Conservation (phyloP, 2,113 vertebrate genomes). For the Sinocyclocheilus grahami region DNA sequence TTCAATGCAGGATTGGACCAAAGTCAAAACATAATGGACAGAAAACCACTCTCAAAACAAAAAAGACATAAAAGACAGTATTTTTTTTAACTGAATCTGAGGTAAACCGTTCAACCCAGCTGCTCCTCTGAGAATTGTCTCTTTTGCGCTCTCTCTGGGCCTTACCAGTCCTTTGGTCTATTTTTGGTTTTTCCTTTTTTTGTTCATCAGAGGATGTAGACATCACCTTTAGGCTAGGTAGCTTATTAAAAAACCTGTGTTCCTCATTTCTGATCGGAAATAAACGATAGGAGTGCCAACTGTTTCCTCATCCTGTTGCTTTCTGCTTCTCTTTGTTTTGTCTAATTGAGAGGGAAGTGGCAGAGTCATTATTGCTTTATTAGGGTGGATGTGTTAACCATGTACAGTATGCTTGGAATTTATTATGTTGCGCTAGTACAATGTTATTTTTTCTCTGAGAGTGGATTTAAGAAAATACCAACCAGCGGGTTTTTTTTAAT, state of each 20-base stretch:
- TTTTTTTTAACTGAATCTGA: neutral
- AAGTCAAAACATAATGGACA: neutral
- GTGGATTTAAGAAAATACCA: constrained; percentile 9
- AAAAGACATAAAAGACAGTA: neutral
- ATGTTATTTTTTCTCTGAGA: constrained; percentile 49
- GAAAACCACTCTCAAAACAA: neutral
- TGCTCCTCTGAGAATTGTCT: neutral
- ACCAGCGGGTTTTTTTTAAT: neutral
- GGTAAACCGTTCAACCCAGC: neutral
- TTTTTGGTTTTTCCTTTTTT: constrained; percentile 16
- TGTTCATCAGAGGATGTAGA: constrained; percentile 41
- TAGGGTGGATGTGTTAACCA: constrained; percentile 54
- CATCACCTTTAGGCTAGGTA: constrained; percentile 43
- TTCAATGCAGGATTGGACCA: neutral
- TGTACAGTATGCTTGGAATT: constrained; percentile 28
- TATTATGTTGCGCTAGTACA: constrained; percentile 53
- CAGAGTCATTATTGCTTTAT: constrained; percentile 56
- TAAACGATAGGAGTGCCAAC: constrained; percentile 4
- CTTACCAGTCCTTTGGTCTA: neutral
- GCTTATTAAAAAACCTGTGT: constrained; percentile 44
- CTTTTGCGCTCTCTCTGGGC: neutral
- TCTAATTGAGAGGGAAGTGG: constrained; percentile 57
- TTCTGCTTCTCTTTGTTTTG: constrained; percentile 7
- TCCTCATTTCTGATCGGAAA: neutral
- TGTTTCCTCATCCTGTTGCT: constrained; percentile 50